Evolutionary conservation across 2,797 vertebrate genomes (phyloP), one percentile per base, ranked within the genome.

Genomic region (Malacoraja senta): DNA sequence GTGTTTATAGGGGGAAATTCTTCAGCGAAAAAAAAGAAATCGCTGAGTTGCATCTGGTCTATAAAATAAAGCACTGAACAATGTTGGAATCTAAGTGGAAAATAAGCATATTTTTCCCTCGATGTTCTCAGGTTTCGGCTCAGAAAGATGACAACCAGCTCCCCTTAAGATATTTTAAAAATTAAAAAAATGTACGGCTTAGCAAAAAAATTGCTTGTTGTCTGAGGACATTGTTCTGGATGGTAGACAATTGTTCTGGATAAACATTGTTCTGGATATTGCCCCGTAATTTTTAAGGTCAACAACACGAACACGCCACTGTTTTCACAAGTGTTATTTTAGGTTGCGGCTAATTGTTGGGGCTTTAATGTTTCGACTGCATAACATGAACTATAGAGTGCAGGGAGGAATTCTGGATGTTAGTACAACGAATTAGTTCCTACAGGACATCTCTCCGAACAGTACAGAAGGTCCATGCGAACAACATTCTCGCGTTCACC

Each of bases 1-100:
- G 9, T 76, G 90, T 92, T 92, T 92, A 92, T 76, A 58, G 38
- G 24, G 35, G 71, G 90, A 76, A 76, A 92, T 92, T 92, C 90
- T 92, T 92, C 74, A 72, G 7, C n/a, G n/a, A 7, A 63, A 29
- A 58, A 86, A 92, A 92, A 92, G 8, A 72, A 71, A 71, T 35
- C 90, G 29, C 24, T 8, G 38, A 74, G 21, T 92, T 92, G 72
- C 90, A 76, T 92, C 90, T 92, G 90, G 90, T 44, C 90, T 6
- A 76, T 92, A 76, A 76, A 76, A 58, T 21, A n/a, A 38, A 53
- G 29, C n/a, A 90, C 71, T 74, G 44, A 29, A 29, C 38, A 24
- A 53, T 76, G 13, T 9, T 74, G 90, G 72, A 92, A 74, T 15
- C 68, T 29, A 76, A 24, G 32, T 53, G 44, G 21, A 26, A n/a